These are phyloP conservation scores for Chalcosyrphus nemorum DNA, from an alignment of 2,888 invertebrate species.

Conservation along the genomic window DNA sequence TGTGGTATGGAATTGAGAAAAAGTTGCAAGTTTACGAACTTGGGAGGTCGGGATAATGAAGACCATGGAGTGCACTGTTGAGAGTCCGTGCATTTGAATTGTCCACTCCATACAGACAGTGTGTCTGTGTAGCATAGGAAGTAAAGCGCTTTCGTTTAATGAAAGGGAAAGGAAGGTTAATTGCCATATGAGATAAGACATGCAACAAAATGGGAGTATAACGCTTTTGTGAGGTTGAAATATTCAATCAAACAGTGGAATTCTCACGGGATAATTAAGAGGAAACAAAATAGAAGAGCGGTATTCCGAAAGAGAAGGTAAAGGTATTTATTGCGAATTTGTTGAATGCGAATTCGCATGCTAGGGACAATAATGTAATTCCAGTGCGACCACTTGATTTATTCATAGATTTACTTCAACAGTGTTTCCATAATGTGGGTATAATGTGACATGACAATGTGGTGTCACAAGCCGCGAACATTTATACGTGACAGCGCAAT, in stretches of 20 bases:
- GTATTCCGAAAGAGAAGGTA: slow-evolving; percentile 16
- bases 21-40: slow-evolving; percentile 54
- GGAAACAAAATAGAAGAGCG: background rate
- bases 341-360: background rate
- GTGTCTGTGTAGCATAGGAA: background rate
- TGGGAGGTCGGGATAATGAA: slow-evolving; percentile 11
- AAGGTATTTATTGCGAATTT: background rate
- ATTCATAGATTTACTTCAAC: too few relatives aligned
- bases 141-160: slow-evolving; percentile 44
- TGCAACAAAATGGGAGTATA: background rate
- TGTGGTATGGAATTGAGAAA: background rate
- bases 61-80: background rate
- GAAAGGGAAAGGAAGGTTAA: slow-evolving; percentile 60
- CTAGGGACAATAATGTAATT: background rate
- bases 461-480: too few relatives aligned
- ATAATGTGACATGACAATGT: too few relatives aligned
- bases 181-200: slow-evolving; percentile 17
- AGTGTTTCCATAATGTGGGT: too few relatives aligned
- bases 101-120: too few relatives aligned
- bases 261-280: slow-evolving; percentile 15
- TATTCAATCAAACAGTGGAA: slow-evolving; percentile 17
- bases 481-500: too few relatives aligned
- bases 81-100: background rate
- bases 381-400: background rate
- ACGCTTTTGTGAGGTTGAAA: slow-evolving; percentile 11